phyloP scores from a whole-genome alignment of 2,888 invertebrate species.

The Chrysodeixis includens region DNA sequence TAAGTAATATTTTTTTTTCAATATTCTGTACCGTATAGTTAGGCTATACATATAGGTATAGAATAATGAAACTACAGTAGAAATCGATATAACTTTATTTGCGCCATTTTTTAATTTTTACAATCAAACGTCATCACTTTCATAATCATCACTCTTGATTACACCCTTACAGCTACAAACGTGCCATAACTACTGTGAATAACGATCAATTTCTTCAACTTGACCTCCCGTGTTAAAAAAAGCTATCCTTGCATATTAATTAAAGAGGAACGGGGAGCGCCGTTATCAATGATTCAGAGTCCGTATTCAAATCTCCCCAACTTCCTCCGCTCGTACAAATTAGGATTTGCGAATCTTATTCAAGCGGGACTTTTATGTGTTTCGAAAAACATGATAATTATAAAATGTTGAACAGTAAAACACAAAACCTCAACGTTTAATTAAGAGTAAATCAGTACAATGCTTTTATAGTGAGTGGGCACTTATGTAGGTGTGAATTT shows the following conservation, averaged over 20 bases:
- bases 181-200: not conserved
- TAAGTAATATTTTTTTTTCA: too few relatives aligned
- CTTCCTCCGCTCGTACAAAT: constrained; percentile 28
- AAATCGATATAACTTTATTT: too few relatives aligned
- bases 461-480: too few relatives aligned
- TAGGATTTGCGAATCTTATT: constrained; percentile 8
- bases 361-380: not conserved
- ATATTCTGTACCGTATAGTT: too few relatives aligned
- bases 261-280: constrained; percentile 7
- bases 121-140: too few relatives aligned
- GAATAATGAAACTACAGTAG: too few relatives aligned
- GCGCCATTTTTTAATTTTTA: too few relatives aligned
- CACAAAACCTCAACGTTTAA: not conserved
- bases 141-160: not conserved
- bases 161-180: not conserved
- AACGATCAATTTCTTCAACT: constrained; percentile 7
- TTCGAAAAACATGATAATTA: not conserved
- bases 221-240: constrained; percentile 5
- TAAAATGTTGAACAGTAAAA: not conserved
- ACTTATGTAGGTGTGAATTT: not conserved
- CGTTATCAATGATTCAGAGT: constrained; percentile 29
- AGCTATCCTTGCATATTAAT: constrained; percentile 24
- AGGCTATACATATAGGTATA: too few relatives aligned
- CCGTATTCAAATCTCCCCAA: constrained; percentile 21
- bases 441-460: too few relatives aligned